Base-by-base conservation (phyloP, 64 coral and sea anemone species). In the Dendrophyllia cribrosa region DNA sequence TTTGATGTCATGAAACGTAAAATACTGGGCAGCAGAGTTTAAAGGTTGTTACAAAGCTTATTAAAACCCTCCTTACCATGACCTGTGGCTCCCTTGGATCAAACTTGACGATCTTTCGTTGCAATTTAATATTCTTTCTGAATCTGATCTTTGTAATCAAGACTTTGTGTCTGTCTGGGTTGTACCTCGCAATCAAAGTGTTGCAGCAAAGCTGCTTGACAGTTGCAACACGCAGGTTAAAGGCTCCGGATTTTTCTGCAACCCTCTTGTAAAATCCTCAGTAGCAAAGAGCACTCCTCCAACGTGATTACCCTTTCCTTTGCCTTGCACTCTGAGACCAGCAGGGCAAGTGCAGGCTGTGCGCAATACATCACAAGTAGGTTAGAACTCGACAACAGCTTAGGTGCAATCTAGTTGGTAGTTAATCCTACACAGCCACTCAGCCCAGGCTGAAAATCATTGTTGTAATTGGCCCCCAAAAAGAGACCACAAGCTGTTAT, bases 1-100 rank as follows among this genome's bases (percentile, higher is more conserved):
- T 15, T 67, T n/a, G 13, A 77, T 21, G 51, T 72, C 89, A 55
- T 93, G 64, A 78, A 93, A 93, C 70, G 87, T 62, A 71, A 87
- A 70, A 79, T 87, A 10, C 10, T 9, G 17, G 74, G 74, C 52
- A 93, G 11, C 45, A 63, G 62, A 23, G 87, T 68, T 67, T 93
- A 83, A 19, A 93, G 74, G 25, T 59, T 78, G n/a, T 69, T 21
- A 24, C 84, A 91, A 7, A 84, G 52, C 50, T 43, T 49, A 59
- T 25, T 61, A 65, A 91, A 74, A 25, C 66, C 68, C 55, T 73
- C 72, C 19, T 51, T 25, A 45, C 83, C 66, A 51, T 21, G 61
- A 68, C 9, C 5, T 91, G 59, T 59, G 59, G 66, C 0, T 58
- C 90, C 46, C 77, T 76, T 16, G 78, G 89, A 83, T 83, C 89